Evolutionary conservation across 2,888 invertebrate genomes (phyloP).

Genomic region (Taphrorychus bicolor): DNA sequence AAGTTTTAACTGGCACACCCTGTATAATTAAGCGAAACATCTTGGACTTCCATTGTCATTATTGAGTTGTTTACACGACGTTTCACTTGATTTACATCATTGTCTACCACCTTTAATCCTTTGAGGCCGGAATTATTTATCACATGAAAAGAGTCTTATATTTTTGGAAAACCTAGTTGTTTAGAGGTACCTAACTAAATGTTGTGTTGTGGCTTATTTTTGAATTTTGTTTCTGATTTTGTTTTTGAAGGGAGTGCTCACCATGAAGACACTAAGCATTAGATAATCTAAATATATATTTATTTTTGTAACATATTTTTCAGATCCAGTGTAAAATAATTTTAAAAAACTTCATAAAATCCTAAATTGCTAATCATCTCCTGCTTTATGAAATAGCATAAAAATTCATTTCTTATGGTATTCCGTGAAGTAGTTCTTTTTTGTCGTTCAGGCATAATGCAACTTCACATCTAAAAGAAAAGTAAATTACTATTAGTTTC

Average conservation of each 20-base stretch:
- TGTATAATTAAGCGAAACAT: neutral
- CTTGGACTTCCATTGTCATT: too few species aligned
- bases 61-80: too few species aligned
- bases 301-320: conserved; percentile 7
- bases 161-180: too few species aligned
- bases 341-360: neutral
- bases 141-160: too few species aligned
- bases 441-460: conserved; percentile 22
- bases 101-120: too few species aligned
- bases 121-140: too few species aligned
- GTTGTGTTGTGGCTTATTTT: neutral
- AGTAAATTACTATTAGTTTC: conserved; percentile 1
- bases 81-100: too few species aligned
- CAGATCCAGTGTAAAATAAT: neutral
- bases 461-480: conserved; percentile 20
- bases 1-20: too few species aligned
- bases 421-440: conserved; percentile 26
- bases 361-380: neutral
- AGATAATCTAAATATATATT: neutral
- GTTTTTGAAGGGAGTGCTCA: conserved; percentile 5
- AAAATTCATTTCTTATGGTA: neutral
- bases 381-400: neutral
- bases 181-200: too few species aligned
- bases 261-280: too few species aligned
- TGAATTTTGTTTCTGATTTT: conserved; percentile 2